These are phyloP conservation scores for Felis catus DNA, from an alignment of 2,113 vertebrate species.

Conservation along the genomic window F.catus_Fca126_mat1.0 CM031415.1:56722001-56722500, in stretches of 20 bases:
- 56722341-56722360: not conserved
- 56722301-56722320: not conserved
- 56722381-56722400: not conserved
- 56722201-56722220: not conserved
- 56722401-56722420: not conserved
- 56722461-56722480: too few species aligned
- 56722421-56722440: not conserved
- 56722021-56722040: not conserved
- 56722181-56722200: not conserved
- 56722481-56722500: not conserved
- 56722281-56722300: not conserved
- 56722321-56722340: not conserved
- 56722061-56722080: not conserved
- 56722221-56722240: rapidly evolving
- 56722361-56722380: not conserved
- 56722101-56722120: not conserved
- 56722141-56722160: not conserved
- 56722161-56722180: not conserved
- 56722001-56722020: not conserved
- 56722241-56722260: not conserved
- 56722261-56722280: not conserved
- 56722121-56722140: not conserved
- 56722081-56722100: not conserved
- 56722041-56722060: not conserved
- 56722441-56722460: not conserved